Percentiles rank a stretch among this genome's conserved stretches.
Evolutionary conservation across 1,140 invertebrate genomes (phyloP).

Genomic region (Mactra quadrangularis): DNA sequence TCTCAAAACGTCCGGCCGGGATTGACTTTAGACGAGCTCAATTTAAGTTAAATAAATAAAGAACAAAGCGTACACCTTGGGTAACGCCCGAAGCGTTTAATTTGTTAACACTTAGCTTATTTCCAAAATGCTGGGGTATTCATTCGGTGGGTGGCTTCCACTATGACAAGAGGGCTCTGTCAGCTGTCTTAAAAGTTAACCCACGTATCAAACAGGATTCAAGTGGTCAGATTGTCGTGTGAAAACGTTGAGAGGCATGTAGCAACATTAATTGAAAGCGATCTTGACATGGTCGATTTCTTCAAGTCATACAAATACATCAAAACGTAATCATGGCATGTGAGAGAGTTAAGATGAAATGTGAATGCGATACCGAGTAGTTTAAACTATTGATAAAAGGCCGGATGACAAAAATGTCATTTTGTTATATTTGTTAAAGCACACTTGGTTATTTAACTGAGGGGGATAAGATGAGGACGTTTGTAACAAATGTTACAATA

Average conservation of each 20-base stretch:
- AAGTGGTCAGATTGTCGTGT: slow-evolving; percentile 34
- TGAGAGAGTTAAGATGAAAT: too few species aligned
- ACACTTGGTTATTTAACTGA: too few species aligned
- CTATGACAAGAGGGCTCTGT: neutral
- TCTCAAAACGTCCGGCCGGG: slow-evolving; percentile 51
- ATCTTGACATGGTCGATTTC: neutral
- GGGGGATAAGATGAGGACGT: too few species aligned
- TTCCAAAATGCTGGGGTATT: neutral
- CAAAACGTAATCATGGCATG: too few species aligned
- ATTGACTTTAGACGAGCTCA: slow-evolving; percentile 52
- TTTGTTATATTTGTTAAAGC: too few species aligned
- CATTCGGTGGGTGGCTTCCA: slow-evolving; percentile 43
- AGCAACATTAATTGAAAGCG: slow-evolving; percentile 21
- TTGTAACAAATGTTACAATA: too few species aligned
- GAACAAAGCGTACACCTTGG: slow-evolving; percentile 38
- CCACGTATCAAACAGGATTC: slow-evolving; percentile 16
- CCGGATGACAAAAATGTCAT: too few species aligned
- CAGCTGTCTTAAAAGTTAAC: slow-evolving; percentile 44
- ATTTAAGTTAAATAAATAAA: slow-evolving; percentile 57
- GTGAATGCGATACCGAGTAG: too few species aligned
- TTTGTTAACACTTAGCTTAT: slow-evolving; percentile 50
- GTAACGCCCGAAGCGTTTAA: slow-evolving; percentile 22
- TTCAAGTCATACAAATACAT: too few species aligned
- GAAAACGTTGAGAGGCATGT: neutral
- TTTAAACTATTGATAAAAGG: too few species aligned